Evolutionary conservation across 2,113 vertebrate species (phyloP), one percentile per base, ranked within the genome.

Genomic region (Zosterops pallidus): DNA sequence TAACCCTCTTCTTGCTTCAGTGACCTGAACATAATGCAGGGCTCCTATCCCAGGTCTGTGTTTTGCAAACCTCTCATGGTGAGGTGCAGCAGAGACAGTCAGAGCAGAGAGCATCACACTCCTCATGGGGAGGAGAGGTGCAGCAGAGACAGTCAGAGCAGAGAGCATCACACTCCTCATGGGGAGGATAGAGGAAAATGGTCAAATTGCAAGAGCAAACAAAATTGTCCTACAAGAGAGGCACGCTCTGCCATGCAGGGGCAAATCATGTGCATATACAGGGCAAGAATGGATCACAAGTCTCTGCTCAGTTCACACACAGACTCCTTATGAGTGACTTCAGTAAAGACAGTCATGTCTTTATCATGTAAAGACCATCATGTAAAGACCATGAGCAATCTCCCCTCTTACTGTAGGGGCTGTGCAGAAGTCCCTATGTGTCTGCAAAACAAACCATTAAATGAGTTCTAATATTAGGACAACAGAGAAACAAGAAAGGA

Each of bases 401-500:
- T 31, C 2, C 1, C 18, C 25, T 88, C 25, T 78, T 23, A 20
- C 25, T 52, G 4, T 19, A 59, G 28, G 7, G 47, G 10, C 42
- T 39, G 10, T 56, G 46, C 71, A 80, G 39, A 92, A 49, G 8
- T 19, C 39, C 37, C 46, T 21, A 1, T 6, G 6, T 26, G 31
- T 16, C 68, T 75, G 62, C 44, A 75, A 76, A 92, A 71, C 22
- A 1, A 41, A 70, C 20, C 4, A 15, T 29, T 87, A 86, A 86
- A 81, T 12, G 60, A 90, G 13, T 11, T 81, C 25, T 68, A 71
- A 53, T 78, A 71, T 35, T 69, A 90, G n/a, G 49, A 28, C 31
- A 84, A 68, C 56, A 93, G 69, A 78, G 59, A 69, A 92, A 72
- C 12, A 88, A 87, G 42, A 69, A 68, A 72, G 14, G 69, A 81